Evolutionary conservation across 2,113 vertebrate species (phyloP), one percentile per base, ranked within the genome.

Genomic region (Calcarius ornatus): DNA sequence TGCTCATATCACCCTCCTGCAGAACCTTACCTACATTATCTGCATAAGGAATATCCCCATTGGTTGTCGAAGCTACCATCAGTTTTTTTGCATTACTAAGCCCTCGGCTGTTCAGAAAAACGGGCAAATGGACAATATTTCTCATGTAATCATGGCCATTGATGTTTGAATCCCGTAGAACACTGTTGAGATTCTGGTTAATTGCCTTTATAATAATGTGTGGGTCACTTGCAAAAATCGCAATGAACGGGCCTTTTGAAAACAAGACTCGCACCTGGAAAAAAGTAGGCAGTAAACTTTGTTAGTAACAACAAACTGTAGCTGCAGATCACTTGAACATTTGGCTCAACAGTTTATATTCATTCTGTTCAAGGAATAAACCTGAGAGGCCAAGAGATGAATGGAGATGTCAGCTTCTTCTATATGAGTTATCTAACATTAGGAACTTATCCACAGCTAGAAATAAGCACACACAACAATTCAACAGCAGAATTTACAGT

Each of bases 131-230:
- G 54, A 99, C 99, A 24, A 99, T 99, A 94, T 99, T 99, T 72
- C 99, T 97, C 99, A 99, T 99, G 91, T 99, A 99, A 98, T 99
- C 99, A 0, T 99, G 99, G 13, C 99, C 99, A 11, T 99, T 99
- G 96, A 99, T 99, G 97, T 99, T 99, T 37, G 99, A 99, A 94
- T 99, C 99, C 37, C 99, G 98, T 9, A 99, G 98, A 86, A 99
- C 99, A 12, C 99, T 99, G 94, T 99, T 99, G 78, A 99, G 99
- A 97, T 99, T 99, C 98, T 99, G 99, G 97, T 99, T 99, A 96
- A 99, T 99, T 43, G 99, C 99, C 96, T 99, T 99, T 91, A 99
- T 99, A 75, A 99, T 99, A 61, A 99, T 99, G 88, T 99, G 99
- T 4, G 99, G 99, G 83, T 99, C 99, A 70, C 99, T 99, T 56